Conservation (phyloP, 2,113 vertebrate species). For the Eidolon helvum region DNA sequence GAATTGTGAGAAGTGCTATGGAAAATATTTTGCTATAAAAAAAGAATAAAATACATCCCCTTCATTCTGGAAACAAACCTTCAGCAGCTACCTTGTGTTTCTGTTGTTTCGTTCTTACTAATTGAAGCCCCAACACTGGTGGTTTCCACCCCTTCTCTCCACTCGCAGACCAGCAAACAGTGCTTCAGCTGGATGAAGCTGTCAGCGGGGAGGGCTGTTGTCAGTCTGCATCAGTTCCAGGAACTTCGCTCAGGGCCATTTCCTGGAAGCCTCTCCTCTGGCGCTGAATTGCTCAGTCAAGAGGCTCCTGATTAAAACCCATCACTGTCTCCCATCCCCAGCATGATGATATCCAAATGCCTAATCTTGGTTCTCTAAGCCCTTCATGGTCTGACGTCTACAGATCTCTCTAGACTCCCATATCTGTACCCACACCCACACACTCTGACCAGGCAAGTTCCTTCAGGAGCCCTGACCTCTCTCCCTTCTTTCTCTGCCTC, state of each 20-base stretch:
- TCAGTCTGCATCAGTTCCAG: not conserved
- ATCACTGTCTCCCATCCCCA: not conserved
- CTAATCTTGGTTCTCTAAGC: not conserved
- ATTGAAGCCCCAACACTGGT: rapidly evolving
- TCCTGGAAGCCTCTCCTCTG: not conserved
- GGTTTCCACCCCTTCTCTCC: not conserved
- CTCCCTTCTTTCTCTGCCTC: not conserved
- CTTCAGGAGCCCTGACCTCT: not conserved
- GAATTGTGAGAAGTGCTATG: not conserved
- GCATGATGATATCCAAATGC: not conserved
- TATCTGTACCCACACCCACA: rapidly evolving
- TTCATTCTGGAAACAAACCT: not conserved
- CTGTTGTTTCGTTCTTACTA: not conserved
- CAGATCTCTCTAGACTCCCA: not conserved
- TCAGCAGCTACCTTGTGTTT: rapidly evolving
- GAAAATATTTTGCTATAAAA: not conserved
- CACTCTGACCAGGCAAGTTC: not conserved
- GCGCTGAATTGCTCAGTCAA: not conserved
- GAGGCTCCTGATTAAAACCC: not conserved
- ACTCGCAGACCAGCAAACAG: not conserved
- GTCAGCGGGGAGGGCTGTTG: rapidly evolving
- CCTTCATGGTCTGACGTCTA: not conserved
- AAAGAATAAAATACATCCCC: not conserved
- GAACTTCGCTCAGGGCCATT: rapidly evolving
- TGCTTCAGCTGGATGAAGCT: not conserved